A percentile compares a stretch with the other conserved stretches of the same genome.
Conservation (phyloP, 2,797 vertebrate genomes). For the Lagocephalus sceleratus region DNA sequence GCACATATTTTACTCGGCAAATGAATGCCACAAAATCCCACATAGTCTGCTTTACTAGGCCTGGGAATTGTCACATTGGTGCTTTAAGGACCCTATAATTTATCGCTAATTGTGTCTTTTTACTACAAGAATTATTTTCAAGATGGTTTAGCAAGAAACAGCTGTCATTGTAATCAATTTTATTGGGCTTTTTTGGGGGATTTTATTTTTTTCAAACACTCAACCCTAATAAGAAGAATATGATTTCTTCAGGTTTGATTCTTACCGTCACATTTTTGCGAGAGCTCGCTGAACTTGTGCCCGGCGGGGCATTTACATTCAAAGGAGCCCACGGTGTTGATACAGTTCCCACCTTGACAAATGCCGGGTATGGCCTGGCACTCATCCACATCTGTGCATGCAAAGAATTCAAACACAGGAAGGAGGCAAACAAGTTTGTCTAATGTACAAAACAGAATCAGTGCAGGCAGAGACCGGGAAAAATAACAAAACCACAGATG, state of each 20-base stretch:
- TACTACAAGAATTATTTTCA: conserved; percentile 24
- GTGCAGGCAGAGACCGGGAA: neutral
- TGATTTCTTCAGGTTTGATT: conserved; percentile 10
- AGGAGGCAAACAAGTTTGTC: neutral
- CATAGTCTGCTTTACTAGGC: conserved; percentile 42
- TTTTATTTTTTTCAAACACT: conserved; percentile 39
- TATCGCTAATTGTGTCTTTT: conserved; percentile 38
- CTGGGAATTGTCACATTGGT: conserved; percentile 60
- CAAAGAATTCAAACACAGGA: conserved; percentile 25
- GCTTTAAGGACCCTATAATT: conserved; percentile 46
- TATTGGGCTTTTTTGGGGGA: conserved; percentile 28
- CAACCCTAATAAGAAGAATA: conserved; percentile 16
- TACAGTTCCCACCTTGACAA: conserved; percentile 97
- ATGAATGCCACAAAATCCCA: conserved; percentile 48
- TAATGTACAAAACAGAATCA: conserved; percentile 14
- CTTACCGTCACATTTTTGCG: conserved; percentile 98
- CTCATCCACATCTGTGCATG: conserved; percentile 92
- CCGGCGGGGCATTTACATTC: conserved; percentile 99
- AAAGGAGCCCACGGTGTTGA: conserved; percentile 99
- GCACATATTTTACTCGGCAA: conserved; percentile 54
- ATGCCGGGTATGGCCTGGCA: conserved; percentile 98
- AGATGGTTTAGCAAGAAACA: neutral
- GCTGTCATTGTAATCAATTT: conserved; percentile 3
- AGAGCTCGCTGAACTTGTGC: conserved; percentile 95
- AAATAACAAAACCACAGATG: conserved; percentile 17